Base-by-base conservation (phyloP, 2,113 vertebrate species). In the Charina bottae region DNA sequence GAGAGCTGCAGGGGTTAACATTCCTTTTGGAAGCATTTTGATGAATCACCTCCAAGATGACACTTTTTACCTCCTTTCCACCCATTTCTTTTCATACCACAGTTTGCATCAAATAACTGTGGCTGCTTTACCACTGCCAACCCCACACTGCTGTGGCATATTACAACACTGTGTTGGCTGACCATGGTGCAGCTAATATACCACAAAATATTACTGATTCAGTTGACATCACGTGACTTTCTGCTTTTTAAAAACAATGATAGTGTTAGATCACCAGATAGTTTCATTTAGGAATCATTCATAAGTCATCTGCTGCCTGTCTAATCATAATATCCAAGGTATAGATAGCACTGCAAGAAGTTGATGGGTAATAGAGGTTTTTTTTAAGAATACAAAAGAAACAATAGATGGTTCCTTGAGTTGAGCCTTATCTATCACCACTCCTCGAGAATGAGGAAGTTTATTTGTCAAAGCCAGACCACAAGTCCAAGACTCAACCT, bases 381-480 rank as follows among this genome's bases (percentile, higher is more conserved):
- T 88, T 53, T 55, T 55, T 17, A 68, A 89, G 26, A 54, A 83
- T 21, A 90, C 85, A 54, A 53, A 64, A 11, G 92, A 87, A 46
- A 26, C 83, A 86, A 87, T 4, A 53, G 42, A 0, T 1, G 37
- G 49, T 94, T 59, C 62, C 49, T 94, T 93, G 91, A 87, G 92
- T 91, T 91, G 56, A 83, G 6, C 13, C 89, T 94, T 93, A 95
- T 59, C 2, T 0, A 93, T 94, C 92, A 60, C 46, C 93, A 89
- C 91, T 94, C 88, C 90, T 93, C 91, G 93, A 96, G 90, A 90
- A 92, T 64, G 10, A 84, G 68, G 86, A 86, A 68, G 28, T 95
- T 92, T 88, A 89, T 84, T 88, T 83, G 53, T 89, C 88, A 93
- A 94, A 93, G 90, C 37, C 28, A 26, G 33, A 90, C 92, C 87